Base-by-base conservation (phyloP, 2,888 invertebrate genomes). In the Clunio marinus region DNA sequence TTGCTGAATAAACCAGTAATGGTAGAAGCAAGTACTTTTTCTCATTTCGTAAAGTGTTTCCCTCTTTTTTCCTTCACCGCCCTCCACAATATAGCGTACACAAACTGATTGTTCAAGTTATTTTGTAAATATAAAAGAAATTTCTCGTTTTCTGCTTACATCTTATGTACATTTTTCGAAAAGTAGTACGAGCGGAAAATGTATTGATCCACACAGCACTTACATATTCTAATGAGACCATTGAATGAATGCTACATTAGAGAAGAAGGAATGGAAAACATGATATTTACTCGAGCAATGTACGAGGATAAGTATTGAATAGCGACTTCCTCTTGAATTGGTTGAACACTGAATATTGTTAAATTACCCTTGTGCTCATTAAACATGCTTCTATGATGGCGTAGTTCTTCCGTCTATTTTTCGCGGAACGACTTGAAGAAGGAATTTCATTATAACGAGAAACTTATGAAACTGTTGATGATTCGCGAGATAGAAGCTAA, bases 341-440 rank as follows among this genome's bases (percentile, higher is more conserved):
- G 32, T 8, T 41, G 15, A 10, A 41, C 10, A 41, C 41, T n/a
- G 41, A 41, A 15, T n/a, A 41, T 63, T 63, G 63, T 27, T 63
- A 63, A 63, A 63, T 63, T 63, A 28, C 45, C 63, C 63, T 63
- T 63, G 25, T 24, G 46, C 46, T 63, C 63, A 63, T 46, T 63
- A 22, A 46, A 28, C 25, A 25, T 25, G 27, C 57, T 24, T 25
- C 15, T 58, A 22, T n/a, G 22, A 17, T 55, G 22, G n/a, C 17
- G 20, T 24, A 55, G 22, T 27, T 27, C 5, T n/a, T 10, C n/a
- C n/a, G 10, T 20, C 51, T 45, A n/a, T n/a, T 51, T 17, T 15
- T 51, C 51, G 4, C 51, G n/a, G 8, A 22, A 7, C 32, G 10
- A 15, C 41, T n/a, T 41, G 41, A 41, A 10, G 41, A n/a, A 10